These are phyloP conservation scores for Lepilemur septentrionalis DNA, from an alignment of 2,797 vertebrate species.

Conservation along the genomic window DNA sequence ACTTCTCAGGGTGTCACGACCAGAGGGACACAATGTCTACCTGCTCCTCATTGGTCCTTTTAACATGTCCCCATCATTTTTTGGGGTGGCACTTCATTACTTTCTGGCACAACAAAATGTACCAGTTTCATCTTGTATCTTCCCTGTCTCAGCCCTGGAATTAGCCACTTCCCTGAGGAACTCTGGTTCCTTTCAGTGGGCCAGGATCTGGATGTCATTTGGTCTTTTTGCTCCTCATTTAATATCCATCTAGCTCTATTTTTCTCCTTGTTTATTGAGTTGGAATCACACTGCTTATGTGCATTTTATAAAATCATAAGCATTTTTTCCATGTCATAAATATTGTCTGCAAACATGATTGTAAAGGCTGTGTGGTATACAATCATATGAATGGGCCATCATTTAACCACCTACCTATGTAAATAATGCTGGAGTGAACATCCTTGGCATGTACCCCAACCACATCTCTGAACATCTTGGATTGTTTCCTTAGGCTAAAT, in stretches of 20 bases:
- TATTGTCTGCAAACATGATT: conserved; percentile 1
- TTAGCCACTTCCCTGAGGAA: neutral
- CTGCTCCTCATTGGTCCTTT: neutral
- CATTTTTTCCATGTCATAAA: neutral
- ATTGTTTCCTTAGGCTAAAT: neutral
- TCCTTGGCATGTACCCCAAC: neutral
- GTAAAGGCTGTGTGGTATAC: neutral
- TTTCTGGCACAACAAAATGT: neutral
- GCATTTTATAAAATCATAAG: conserved; percentile 4
- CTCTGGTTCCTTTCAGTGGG: neutral
- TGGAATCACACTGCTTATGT: neutral
- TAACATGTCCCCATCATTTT: neutral
- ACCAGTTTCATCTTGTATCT: neutral
- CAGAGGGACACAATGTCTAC: neutral
- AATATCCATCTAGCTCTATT: neutral
- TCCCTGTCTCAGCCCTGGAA: neutral
- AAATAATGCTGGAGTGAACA: neutral
- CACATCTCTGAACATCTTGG: neutral
- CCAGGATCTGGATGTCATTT: neutral
- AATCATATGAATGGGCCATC: neutral
- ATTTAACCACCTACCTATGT: neutral
- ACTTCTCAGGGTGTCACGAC: neutral
- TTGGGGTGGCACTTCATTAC: neutral
- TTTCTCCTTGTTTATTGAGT: neutral
- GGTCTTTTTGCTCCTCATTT: neutral